Evolutionary conservation across 2,113 vertebrate genomes (phyloP), one percentile per base, ranked within the genome.

Genomic region (Engystomops pustulosus): DNA sequence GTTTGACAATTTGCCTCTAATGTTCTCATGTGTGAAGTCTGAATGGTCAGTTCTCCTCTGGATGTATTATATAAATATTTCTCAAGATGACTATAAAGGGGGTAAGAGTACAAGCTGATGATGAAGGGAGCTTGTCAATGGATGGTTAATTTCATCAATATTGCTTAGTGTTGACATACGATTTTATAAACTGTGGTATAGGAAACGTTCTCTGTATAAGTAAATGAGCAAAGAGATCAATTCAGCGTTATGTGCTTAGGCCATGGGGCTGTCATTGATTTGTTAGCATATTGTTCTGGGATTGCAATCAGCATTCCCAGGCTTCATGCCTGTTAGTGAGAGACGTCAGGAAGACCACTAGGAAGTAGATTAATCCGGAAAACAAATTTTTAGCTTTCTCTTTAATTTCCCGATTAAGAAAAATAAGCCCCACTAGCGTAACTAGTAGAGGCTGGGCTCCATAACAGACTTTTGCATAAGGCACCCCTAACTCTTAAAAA

Each of bases 111-210:
- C 34, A 75, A 44, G 34, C 38, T 72, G 72, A 60, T 60, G 36
- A 83, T 38, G 47, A n/a, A 34, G 23, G 23, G n/a, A n/a, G n/a
- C n/a, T 3, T 32, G 18, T 49, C 60, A 53, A 53, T 68, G 62
- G 79, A 69, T 80, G 62, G 60, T 51, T 80, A 51, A 68, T 53
- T 72, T 60, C 36, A 72, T 83, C 70, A 65, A 83, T 83, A 83
- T 41, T 55, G 27, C 55, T 60, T 17, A 65, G 15, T 74, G 53
- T n/a, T 83, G 68, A 34, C 70, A 65, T 47, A 75, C 32, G 8
- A 30, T 41, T 51, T 62, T 32, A 75, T 47, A 83, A 41, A 17
- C 70, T 51, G 4, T 72, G 71, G 53, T 74, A 14, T 53, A 25
- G 36, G 23, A 75, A 62, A 74, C 51, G 45, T 47, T 49, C 71